Conservation (phyloP, 64 coral and sea anemone genomes). For the Acropora tenuis region DNA sequence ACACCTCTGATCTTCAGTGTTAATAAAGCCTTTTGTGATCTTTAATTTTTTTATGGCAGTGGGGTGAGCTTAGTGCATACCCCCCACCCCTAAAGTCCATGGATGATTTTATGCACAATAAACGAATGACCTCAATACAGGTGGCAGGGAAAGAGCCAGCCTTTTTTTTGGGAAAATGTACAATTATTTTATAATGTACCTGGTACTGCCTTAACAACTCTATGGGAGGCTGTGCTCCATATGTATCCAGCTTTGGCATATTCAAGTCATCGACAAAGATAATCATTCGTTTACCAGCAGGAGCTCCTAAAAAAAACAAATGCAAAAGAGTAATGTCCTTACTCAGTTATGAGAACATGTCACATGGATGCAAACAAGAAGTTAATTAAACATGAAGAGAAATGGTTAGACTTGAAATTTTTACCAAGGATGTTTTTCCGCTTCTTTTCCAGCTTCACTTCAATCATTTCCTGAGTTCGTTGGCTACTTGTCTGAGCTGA, state of each 20-base stretch:
- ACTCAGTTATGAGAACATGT: too few species aligned
- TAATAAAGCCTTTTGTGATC: too few species aligned
- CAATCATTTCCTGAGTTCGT: slow-evolving; percentile 99
- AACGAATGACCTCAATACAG: too few species aligned
- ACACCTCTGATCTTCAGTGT: too few species aligned
- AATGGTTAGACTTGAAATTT: neutral
- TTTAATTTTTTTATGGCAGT: too few species aligned
- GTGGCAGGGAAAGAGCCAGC: too few species aligned
- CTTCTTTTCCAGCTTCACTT: slow-evolving; percentile 97
- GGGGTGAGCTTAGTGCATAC: too few species aligned
- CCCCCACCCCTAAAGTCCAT: too few species aligned
- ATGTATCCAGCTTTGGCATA: slow-evolving; percentile 99
- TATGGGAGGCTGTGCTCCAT: slow-evolving; percentile 95
- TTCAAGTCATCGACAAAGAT: slow-evolving; percentile 99
- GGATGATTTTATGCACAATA: too few species aligned
- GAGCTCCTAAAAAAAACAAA: slow-evolving; percentile 54
- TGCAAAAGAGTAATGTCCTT: too few species aligned
- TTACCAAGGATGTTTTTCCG: slow-evolving; percentile 94
- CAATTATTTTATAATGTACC: slow-evolving; percentile 20
- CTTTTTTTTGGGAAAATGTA: neutral
- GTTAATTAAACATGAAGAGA: too few species aligned
- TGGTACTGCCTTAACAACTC: slow-evolving; percentile 95
- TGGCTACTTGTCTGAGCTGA: slow-evolving; percentile 99
- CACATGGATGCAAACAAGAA: too few species aligned
- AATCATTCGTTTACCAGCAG: slow-evolving; percentile 91